phyloP scores from a whole-genome alignment of 2,888 invertebrate species.

The Oscheius sp. region DNA sequence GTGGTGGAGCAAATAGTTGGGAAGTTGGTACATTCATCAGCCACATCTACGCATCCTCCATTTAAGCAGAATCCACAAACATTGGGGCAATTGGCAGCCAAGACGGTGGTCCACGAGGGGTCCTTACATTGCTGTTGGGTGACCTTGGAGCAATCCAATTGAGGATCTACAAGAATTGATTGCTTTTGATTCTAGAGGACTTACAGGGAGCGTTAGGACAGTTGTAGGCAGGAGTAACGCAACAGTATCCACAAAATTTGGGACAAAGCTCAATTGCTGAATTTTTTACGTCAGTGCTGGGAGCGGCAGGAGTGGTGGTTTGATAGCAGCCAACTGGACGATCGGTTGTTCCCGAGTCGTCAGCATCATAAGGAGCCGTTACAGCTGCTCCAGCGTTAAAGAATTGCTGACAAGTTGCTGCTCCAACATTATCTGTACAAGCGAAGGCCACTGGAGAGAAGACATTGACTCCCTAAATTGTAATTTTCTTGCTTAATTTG shows the following conservation, averaged over 20 bases:
- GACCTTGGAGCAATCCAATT: slow-evolving; percentile 7
- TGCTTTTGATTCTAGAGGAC: background rate
- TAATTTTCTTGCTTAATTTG: background rate
- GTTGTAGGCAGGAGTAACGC: background rate
- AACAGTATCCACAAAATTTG: slow-evolving; percentile 9
- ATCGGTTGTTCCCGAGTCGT: background rate
- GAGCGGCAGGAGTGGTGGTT: background rate
- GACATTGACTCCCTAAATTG: background rate
- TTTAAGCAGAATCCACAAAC: slow-evolving; percentile 10
- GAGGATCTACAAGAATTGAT: slow-evolving; percentile 1
- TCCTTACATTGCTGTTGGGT: background rate
- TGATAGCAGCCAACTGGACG: background rate
- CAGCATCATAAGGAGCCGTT: background rate
- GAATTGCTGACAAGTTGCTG: background rate
- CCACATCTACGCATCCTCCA: slow-evolving; percentile 23
- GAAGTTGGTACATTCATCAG: slow-evolving; percentile 5
- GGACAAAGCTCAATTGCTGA: background rate
- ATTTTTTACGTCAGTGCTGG: background rate
- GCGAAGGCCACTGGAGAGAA: background rate
- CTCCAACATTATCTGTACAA: background rate
- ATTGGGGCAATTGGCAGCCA: slow-evolving; percentile 13
- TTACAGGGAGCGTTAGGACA: slow-evolving; percentile 1
- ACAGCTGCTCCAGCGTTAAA: background rate
- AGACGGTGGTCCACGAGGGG: background rate
- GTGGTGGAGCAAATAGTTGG: slow-evolving; percentile 6